Base-by-base conservation (phyloP, 1,140 invertebrate species). In the Pectinophora gossypiella region DNA sequence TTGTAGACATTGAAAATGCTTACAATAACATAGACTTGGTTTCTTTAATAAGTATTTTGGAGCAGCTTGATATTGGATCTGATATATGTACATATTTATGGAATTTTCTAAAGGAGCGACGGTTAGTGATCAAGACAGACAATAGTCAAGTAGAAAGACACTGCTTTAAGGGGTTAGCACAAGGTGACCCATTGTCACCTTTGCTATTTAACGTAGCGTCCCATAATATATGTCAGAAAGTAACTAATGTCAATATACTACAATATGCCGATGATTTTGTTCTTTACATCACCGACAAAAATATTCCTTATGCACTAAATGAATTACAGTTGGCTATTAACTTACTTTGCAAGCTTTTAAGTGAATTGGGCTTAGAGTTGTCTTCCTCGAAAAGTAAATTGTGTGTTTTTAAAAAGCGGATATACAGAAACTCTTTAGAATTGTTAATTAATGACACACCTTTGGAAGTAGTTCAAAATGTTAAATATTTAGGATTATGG, bases 1-100 rank as follows among this genome's bases (percentile, higher is more conserved):
- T 61, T 48, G 9, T 61, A 15, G 59, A 61, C 20, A 61, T 61
- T 10, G 44, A 61, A 10, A 56, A 42, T 44, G 59, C 59, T n/a
- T 61, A 61, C 36, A 61, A 61, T 38, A 61, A 61, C 42, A 27
- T 61, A 19, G 22, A 50, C 36, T 20, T 59, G 15, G 5, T n/a
- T 0, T 7, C 1, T 1, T 16, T 59, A 10, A 1, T 59, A 10
- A 10, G 12, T 3, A 42, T 19, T 7, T 35, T 54, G 23, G 51
- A 54, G 27, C 10, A 21, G 15, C 21, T 54, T 13, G 23, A 23
- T 5, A 47, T 51, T 2, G 52, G 51, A 4, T 12, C 10, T 12
- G 32, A 21, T 35, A 16, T 48, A 0, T 55, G 57, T 13, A 44
- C 27, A 9, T 60, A 60, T 42, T 19, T 60, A 23, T 55, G 49